Base-by-base conservation (phyloP, 2,888 invertebrate genomes). In the Bugulina stolonifera region DNA sequence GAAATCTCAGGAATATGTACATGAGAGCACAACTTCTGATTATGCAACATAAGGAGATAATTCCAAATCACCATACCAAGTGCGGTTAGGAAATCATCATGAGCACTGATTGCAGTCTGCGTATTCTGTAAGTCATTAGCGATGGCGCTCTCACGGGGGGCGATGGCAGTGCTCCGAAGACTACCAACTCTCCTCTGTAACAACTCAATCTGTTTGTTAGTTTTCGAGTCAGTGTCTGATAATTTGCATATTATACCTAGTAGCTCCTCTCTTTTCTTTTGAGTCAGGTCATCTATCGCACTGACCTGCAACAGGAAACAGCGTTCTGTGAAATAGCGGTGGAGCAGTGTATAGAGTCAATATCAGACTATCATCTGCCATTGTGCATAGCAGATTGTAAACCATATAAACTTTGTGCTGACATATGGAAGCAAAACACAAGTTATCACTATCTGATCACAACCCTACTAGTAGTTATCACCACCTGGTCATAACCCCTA, bases 241-340 rank as follows among this genome's bases (percentile, higher is more conserved):
- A 64, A 32, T 32, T 64, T 2, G 18, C 27, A 25, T 14, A 64
- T 64, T 22, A 64, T 27, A 64, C 29, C 64, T 22, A 64, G n/a
- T 5, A 64, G 27, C 34, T 64, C 64, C 22, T 64, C 32, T 32
- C 32, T 64, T n/a, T 64, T 64, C 64, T 64, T 64, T n/a, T 64
- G 64, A n/a, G 64, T 64, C 3, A 64, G 32, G 32, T 64, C 64
- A 32, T 64, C 64, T 5, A 64, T 64, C 3, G 64, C 64, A 2
- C 10, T 1, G 14, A 64, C 64, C 64, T 64, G 64, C 5, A 22
- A 52, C 18, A 22, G 25, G 57, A 57, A n/a, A n/a, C n/a, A n/a
- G n/a, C n/a, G n/a, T n/a, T n/a, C n/a, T n/a, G n/a, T n/a, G n/a
- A n/a, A n/a, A n/a, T n/a, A n/a, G n/a, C n/a, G n/a, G n/a, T n/a